Evolutionary conservation across 2,113 vertebrate species (phyloP).

Genomic region (Psettodes erumei): DNA sequence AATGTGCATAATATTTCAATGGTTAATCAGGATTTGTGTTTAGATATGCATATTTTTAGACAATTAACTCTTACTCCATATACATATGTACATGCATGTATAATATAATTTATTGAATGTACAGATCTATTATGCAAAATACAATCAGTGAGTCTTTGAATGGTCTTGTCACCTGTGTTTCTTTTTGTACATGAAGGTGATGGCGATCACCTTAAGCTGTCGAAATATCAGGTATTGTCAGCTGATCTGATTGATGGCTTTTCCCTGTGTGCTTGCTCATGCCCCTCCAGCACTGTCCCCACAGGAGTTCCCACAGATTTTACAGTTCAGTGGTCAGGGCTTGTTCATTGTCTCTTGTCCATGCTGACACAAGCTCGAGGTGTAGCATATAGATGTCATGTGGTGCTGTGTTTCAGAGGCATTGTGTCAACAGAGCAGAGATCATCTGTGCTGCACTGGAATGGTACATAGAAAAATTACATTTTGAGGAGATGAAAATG

Average conservation of each 20-base stretch:
- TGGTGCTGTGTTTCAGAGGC: slow-evolving; percentile 40
- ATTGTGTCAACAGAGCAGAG: slow-evolving; percentile 40
- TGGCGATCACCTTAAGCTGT: slow-evolving; percentile 33
- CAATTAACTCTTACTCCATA: not conserved
- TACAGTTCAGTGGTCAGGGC: slow-evolving; percentile 65
- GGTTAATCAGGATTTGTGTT: not conserved
- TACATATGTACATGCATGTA: not conserved
- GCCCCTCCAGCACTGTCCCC: slow-evolving; percentile 25
- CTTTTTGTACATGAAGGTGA: slow-evolving; percentile 30
- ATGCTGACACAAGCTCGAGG: slow-evolving; percentile 60
- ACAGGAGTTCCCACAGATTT: slow-evolving; percentile 44
- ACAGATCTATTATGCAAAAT: not conserved
- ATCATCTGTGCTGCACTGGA: slow-evolving; percentile 26
- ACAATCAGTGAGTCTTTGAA: not conserved
- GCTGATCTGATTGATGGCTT: slow-evolving; percentile 30
- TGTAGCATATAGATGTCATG: slow-evolving; percentile 60
- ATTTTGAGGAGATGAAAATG: slow-evolving; percentile 18
- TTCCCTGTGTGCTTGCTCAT: slow-evolving; percentile 20
- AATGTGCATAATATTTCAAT: not conserved
- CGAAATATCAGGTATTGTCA: slow-evolving; percentile 44
- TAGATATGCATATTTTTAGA: not conserved
- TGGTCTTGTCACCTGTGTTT: not conserved
- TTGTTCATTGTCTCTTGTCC: slow-evolving; percentile 65
- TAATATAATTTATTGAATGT: not conserved
- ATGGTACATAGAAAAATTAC: slow-evolving; percentile 4